These are phyloP conservation scores for Pristionchus fissidentatus DNA, from an alignment of 2,888 invertebrate genomes.

Conservation along the genomic window DNA sequence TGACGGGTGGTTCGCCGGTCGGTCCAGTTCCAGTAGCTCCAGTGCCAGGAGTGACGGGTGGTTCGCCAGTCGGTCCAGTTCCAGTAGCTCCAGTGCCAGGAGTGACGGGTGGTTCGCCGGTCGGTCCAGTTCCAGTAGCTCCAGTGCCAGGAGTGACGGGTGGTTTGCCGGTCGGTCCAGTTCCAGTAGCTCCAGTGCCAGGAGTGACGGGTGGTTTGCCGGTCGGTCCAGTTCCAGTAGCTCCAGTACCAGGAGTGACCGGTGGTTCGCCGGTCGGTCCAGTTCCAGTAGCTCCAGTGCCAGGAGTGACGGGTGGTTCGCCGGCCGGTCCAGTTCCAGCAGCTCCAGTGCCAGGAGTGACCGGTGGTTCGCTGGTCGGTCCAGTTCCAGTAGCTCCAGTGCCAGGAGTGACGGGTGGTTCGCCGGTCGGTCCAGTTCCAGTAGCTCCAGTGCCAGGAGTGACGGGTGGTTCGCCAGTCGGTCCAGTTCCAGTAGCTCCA, in stretches of 20 bases:
- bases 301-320: not conserved
- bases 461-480: not conserved
- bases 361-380: not conserved
- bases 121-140: not conserved
- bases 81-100: not conserved
- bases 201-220: not conserved
- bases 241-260: not conserved
- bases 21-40: not conserved
- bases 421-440: not conserved
- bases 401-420: not conserved
- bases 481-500: not conserved
- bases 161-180: not conserved
- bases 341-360: not conserved
- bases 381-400: not conserved
- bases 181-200: not conserved
- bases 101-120: not conserved
- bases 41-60: not conserved
- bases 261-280: not conserved
- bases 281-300: too few relatives aligned
- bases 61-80: not conserved
- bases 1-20: not conserved
- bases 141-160: not conserved
- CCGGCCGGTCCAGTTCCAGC: not conserved
- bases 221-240: not conserved
- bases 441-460: not conserved